These are phyloP conservation scores for Macrocentrus cingulum DNA, from an alignment of 1,140 invertebrate species.

Conservation along the genomic window DNA sequence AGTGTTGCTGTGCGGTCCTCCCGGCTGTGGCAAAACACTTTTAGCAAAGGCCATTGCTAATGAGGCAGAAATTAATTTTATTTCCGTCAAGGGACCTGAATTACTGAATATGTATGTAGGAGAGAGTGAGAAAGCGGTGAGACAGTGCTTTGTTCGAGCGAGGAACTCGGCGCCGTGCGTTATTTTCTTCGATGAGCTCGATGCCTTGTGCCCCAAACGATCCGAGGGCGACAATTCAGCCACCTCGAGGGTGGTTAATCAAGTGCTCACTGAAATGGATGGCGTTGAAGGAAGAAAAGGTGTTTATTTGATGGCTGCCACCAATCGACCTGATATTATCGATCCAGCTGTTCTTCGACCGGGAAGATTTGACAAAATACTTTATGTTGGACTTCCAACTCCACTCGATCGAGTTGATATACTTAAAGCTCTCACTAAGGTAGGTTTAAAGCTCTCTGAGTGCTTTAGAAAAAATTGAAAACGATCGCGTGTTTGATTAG, in stretches of 20 bases:
- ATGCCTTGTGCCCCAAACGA: slow-evolving; percentile 91
- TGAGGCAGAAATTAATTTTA: slow-evolving; percentile 95
- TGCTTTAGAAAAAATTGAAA: no score
- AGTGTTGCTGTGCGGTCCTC: slow-evolving; percentile 90
- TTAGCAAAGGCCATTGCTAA: slow-evolving; percentile 93
- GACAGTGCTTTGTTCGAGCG: slow-evolving; percentile 92
- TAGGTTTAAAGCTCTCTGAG: no score
- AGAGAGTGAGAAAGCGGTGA: slow-evolving; percentile 95
- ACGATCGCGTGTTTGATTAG: no score
- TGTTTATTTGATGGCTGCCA: slow-evolving; percentile 94
- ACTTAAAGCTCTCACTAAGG: slow-evolving; percentile 87
- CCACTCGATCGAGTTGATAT: slow-evolving; percentile 84
- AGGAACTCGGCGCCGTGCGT: slow-evolving; percentile 95
- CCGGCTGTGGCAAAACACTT: slow-evolving; percentile 92
- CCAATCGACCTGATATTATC: slow-evolving; percentile 95
- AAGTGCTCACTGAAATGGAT: slow-evolving; percentile 98
- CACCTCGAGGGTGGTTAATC: slow-evolving; percentile 88
- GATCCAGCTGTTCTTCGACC: slow-evolving; percentile 95
- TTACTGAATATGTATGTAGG: slow-evolving; percentile 98
- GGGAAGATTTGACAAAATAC: slow-evolving; percentile 89
- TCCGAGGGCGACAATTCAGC: slow-evolving; percentile 74
- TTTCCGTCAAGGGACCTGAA: slow-evolving; percentile 96
- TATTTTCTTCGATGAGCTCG: slow-evolving; percentile 99
- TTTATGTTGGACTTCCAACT: slow-evolving; percentile 91
- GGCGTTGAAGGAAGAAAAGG: slow-evolving; percentile 86